Evolutionary conservation across 2,888 invertebrate genomes (phyloP), one percentile per base, ranked within the genome.

Genomic region (Crocallis elinguaria): DNA sequence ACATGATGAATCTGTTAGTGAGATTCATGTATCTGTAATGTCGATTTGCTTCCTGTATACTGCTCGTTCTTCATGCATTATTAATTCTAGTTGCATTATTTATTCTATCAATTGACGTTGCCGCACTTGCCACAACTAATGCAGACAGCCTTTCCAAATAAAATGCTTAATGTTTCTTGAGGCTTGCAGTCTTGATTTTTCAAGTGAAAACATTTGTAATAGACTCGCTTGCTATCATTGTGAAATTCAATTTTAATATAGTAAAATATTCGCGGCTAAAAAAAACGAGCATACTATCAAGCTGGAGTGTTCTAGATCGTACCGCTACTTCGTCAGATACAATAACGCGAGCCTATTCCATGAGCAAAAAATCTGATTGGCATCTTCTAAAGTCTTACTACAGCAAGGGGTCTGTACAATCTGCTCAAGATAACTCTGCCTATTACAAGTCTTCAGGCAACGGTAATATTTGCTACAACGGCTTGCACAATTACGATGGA

Each of bases 401-500:
- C 6, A 29, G 29, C 21, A 13, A 36, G 23, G 30, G 11, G 37
- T 25, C 37, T 17, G 38, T 32, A 43, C 19, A 39, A 11, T 7
- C 11, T 17, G 13, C 3, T 35, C 32, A 36, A 25, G 6, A 17
- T 25, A 25, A 39, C 38, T 53, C 44, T 12, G 17, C 37, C 35
- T 29, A 44, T 8, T 21, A 42, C 32, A 33, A 14, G 32, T 33
- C 30, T 23, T 30, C 29, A 36, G 29, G 49, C 60, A 66, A 70
- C 60, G 64, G 64, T 66, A 64, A 63, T 69, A 60, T 65, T 43
- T 66, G 61, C 56, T 48, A 49, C 51, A 61, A 64, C 66, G 57
- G 61, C 57, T 64, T 60, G 64, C 60, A 69, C 63, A 64, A 71
- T 70, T 67, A 69, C 66, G 44, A 64, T 59, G 61, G 57, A 55